A percentile compares a stretch with the other conserved stretches of the same genome.
phyloP scores from a whole-genome alignment of 1,140 invertebrate genomes.

The Trypoxylus dichotomus region DNA sequence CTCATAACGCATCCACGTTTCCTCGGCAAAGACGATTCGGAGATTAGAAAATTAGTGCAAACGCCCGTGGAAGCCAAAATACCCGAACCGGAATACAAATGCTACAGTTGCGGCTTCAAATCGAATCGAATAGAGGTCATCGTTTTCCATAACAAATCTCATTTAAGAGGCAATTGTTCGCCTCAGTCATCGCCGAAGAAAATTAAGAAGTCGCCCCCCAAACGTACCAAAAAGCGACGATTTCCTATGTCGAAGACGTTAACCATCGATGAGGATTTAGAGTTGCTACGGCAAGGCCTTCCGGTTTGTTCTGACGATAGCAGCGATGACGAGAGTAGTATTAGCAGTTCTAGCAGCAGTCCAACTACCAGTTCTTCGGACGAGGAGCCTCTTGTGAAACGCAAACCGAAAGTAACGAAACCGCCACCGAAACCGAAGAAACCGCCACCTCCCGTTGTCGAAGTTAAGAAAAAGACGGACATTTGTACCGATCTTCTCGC shows the following conservation, averaged over 20 bases:
- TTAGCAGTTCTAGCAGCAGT: not conserved
- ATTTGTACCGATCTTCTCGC: conserved; percentile 46
- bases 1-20: conserved; percentile 58
- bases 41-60: conserved; percentile 63
- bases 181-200: conserved; percentile 32
- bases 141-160: conserved; percentile 68
- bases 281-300: conserved; percentile 34
- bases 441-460: conserved; percentile 45
- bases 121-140: conserved; percentile 69
- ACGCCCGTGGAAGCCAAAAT: conserved; percentile 47
- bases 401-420: conserved; percentile 9
- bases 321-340: not conserved
- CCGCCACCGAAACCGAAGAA: conserved; percentile 43
- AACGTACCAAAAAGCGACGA: conserved; percentile 29
- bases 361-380: not conserved
- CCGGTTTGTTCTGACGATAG: conserved; percentile 1
- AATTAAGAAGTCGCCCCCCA: conserved; percentile 33
- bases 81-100: conserved; percentile 57
- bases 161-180: conserved; percentile 46
- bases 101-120: conserved; percentile 65
- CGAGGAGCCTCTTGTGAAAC: conserved; percentile 25
- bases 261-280: conserved; percentile 43
- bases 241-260: conserved; percentile 36
- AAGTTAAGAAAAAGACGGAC: conserved; percentile 36
- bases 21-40: conserved; percentile 62